Base-by-base conservation (phyloP, 2,797 vertebrate species). In the Cossypha polioptera region DNA sequence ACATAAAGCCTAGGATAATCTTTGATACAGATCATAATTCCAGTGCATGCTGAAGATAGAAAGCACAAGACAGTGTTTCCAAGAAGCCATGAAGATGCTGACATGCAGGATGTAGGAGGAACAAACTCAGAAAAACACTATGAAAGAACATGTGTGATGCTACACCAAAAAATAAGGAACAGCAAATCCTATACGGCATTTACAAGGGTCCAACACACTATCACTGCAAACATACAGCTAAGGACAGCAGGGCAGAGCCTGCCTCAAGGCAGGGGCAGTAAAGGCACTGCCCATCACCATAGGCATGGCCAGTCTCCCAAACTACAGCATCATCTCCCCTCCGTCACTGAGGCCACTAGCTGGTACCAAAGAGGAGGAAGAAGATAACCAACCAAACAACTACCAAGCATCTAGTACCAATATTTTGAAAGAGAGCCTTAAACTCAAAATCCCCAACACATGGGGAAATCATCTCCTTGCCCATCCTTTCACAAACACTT, bases 301-400 rank as follows among this genome's bases (percentile, higher is more conserved):
- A 50, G 86, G 61, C 92, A 87, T 10, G 45, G n/a, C 45, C 40
- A 86, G 73, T 54, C 88, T 80, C 69, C 29, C 80, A 13, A 62
- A 90, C 85, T 15, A 95, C 91, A 88, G 69, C 85, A n/a, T 35
- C 58, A 77, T 86, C 79, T 84, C 75, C 57, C 54, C 35, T 75
- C 65, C 5, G 2, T 75, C 94, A 86, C 65, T 71, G 24, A 65
- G 72, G 72, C 72, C 55, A 69, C 43, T 58, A 69, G 71, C 54
- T 55, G 35, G 28, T 73, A 78, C 59, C 12, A 1, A 81, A 75
- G 62, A 67, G 79, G 77, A 88, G 57, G 76, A 95, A 92, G 84
- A 93, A 90, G 85, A 54, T 65, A 84, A 57, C 92, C 85, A 96
- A 88, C 77, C 87, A 43, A 43, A 43, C 42, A 43, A 43, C 42